Evolutionary conservation across 2,797 vertebrate species (phyloP).

Genomic region (Lycodopsis pacificus): DNA sequence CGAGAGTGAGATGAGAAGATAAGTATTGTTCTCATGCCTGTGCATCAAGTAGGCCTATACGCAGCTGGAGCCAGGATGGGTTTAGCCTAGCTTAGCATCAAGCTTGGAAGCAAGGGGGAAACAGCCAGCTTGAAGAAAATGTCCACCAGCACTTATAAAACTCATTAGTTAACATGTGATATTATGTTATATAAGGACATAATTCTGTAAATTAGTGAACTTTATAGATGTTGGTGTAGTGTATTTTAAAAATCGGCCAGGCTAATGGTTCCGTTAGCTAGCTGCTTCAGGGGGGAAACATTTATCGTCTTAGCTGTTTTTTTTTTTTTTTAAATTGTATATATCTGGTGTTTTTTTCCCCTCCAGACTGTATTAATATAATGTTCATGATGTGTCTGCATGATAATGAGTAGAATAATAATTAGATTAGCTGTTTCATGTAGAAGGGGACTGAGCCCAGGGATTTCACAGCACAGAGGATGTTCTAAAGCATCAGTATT

Average conservation of each 20-base stretch:
- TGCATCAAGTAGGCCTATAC: neutral
- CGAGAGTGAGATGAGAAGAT: neutral
- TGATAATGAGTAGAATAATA: conserved; percentile 60
- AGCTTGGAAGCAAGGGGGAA: neutral
- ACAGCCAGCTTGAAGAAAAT: too few relatives aligned
- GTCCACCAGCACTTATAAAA: neutral
- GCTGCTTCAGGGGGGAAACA: too few relatives aligned
- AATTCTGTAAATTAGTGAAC: neutral
- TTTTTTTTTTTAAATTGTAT: conserved; percentile 53
- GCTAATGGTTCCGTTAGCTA: too few relatives aligned
- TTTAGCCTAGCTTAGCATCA: neutral
- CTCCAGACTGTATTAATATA: conserved; percentile 43
- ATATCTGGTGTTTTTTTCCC: conserved; percentile 45
- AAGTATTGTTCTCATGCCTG: neutral
- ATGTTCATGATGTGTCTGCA: conserved; percentile 58
- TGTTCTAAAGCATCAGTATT: conserved; percentile 40
- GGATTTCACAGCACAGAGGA: conserved; percentile 1
- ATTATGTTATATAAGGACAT: neutral
- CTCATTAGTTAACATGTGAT: neutral
- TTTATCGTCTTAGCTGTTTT: conserved; percentile 17
- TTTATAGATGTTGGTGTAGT: neutral
- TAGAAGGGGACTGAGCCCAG: conserved; percentile 8
- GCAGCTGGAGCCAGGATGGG: neutral
- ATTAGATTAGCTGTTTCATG: conserved; percentile 51
- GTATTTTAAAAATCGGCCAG: neutral